Evolutionary conservation across 2,888 invertebrate species (phyloP), one percentile per base, ranked within the genome.

Genomic region (Chymomyza procnemis): DNA sequence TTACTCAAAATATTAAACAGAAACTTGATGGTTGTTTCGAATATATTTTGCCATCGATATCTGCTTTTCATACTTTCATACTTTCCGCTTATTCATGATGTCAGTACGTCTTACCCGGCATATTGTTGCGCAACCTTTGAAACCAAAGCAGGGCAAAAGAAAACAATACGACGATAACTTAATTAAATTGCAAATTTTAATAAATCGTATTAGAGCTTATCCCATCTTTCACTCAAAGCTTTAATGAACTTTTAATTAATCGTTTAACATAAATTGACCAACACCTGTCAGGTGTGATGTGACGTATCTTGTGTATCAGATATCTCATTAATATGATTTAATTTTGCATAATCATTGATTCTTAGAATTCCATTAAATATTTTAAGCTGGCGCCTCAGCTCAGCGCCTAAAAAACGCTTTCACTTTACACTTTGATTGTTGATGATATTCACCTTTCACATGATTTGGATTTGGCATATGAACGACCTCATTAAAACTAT

Each of bases 381-480:
- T 41, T 41, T 12, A 41, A 41, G 34, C 34, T 41, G 34, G 12
- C 34, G 34, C 34, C 34, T 41, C 34, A 41, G 4, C 18, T 18
- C 47, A 16, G n/a, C n/a, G 47, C 47, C n/a, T n/a, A n/a, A n/a
- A 14, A 47, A 16, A 47, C 8, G 73, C 80, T 82, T 87, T 87
- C 78, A 80, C 87, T 79, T 87, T 87, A 78, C 58, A 12, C 1
- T 84, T 63, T 65, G 47, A 57, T 64, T 57, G 16, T 65, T 61
- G 65, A 61, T 50, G 50, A 59, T 65, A 76, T 79, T 73, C 81
- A 83, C 86, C 88, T 81, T 85, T 81, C 75, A 80, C 75, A 71
- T 67, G 67, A 61, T 66, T 67, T 70, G 61, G 59, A 60, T 41
- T 4, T 9, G 58, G 88, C 86, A 81, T 81, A 80, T 84, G 75